phyloP scores from a whole-genome alignment of 2,888 invertebrate species.

The Conops quadrifasciatus region DNA sequence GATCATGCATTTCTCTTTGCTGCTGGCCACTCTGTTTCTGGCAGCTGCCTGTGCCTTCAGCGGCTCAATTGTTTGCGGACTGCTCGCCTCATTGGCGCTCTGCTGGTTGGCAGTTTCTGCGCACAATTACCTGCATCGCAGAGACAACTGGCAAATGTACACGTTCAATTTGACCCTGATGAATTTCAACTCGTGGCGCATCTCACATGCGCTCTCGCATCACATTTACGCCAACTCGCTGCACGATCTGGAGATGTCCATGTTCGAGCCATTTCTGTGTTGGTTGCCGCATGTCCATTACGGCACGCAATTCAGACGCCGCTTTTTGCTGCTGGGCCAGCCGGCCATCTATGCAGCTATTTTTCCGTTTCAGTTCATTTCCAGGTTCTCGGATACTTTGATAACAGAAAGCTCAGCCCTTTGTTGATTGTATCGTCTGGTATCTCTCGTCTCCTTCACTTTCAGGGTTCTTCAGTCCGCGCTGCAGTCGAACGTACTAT shows the following conservation, averaged over 20 bases:
- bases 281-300: slow-evolving; percentile 69
- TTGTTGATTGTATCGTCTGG: not conserved
- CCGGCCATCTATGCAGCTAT: slow-evolving; percentile 57
- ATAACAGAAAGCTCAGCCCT: not conserved
- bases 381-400: slow-evolving; percentile 37
- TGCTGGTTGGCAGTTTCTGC: slow-evolving; percentile 70
- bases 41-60: slow-evolving; percentile 55
- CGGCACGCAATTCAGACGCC: slow-evolving; percentile 66
- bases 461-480: slow-evolving; percentile 48
- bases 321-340: slow-evolving; percentile 67
- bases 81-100: slow-evolving; percentile 69
- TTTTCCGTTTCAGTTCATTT: slow-evolving; percentile 40
- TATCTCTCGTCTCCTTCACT: slow-evolving; percentile 4
- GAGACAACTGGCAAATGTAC: slow-evolving; percentile 80
- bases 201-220: slow-evolving; percentile 79
- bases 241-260: slow-evolving; percentile 76
- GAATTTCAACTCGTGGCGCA: slow-evolving; percentile 73
- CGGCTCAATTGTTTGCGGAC: slow-evolving; percentile 50
- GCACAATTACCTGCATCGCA: slow-evolving; percentile 81
- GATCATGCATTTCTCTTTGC: slow-evolving; percentile 53
- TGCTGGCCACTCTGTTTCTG: slow-evolving; percentile 55
- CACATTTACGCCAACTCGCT: slow-evolving; percentile 80
- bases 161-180: slow-evolving; percentile 75
- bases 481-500: slow-evolving; percentile 48
- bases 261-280: slow-evolving; percentile 73